Percentiles rank a stretch among this genome's conserved stretches.
Evolutionary conservation across 2,113 vertebrate genomes (phyloP).

Genomic region (Lophochroa leadbeateri): DNA sequence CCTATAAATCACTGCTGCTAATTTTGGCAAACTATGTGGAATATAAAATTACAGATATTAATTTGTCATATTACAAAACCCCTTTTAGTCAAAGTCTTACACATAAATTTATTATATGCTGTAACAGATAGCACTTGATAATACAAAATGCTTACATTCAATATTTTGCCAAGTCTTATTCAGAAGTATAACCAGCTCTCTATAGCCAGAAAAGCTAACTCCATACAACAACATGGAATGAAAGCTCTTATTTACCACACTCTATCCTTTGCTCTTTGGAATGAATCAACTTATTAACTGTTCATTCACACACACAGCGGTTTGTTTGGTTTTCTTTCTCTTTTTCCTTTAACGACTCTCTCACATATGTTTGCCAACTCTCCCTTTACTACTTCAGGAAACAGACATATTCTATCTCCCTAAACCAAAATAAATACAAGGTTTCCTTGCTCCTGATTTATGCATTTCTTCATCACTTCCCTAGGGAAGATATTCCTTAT

Average conservation of each 20-base stretch:
- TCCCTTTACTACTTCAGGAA: not conserved
- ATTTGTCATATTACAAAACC: not conserved
- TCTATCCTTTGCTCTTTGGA: not conserved
- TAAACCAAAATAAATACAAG: not conserved
- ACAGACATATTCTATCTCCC: not conserved
- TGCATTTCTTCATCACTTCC: not conserved
- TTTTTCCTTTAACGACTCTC: not conserved
- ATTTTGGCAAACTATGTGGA: not conserved
- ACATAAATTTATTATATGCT: not conserved
- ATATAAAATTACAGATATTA: not conserved
- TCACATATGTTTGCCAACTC: not conserved
- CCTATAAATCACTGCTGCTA: not conserved
- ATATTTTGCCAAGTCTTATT: not conserved
- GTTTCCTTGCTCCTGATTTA: not conserved
- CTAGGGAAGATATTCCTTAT: not conserved
- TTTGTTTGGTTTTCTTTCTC: not conserved
- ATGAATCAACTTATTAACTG: not conserved
- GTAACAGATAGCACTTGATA: not conserved
- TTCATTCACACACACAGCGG: not conserved
- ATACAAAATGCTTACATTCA: not conserved
- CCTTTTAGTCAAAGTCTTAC: not conserved
- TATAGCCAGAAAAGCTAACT: not conserved
- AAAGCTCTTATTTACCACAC: conserved; percentile 14
- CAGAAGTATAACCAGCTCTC: not conserved
- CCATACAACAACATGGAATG: not conserved